Evolutionary conservation across 2,113 vertebrate genomes (phyloP), one percentile per base, ranked within the genome.

Genomic region (Callithrix jacchus): DNA sequence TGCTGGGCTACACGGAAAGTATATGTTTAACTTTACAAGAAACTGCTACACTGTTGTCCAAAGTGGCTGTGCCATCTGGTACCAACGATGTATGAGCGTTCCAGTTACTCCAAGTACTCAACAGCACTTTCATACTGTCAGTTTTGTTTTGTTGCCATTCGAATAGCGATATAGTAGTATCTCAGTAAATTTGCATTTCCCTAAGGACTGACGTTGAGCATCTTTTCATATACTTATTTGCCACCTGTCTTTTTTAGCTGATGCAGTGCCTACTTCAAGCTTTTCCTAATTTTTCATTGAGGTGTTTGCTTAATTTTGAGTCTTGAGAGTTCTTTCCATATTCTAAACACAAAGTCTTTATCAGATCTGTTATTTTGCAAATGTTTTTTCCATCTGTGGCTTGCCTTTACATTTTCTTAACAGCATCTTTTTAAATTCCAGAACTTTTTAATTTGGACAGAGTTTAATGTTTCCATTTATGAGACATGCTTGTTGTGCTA

Each of bases 361-460:
- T 77, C 61, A 94, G 42, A 56, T 56, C 27, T 66, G 6, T 79
- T 80, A 76, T 83, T 86, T 89, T 82, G 27, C 20, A 87, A 54
- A 64, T 70, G n/a, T 21, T 66, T 87, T n/a, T 23, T 74, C 61
- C 68, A 27, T n/a, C 40, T 40, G n/a, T 74, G 42, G 17, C 23
- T 93, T 87, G 9, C 32, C 8, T 80, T 86, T 88, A 49, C 9
- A 54, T 86, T 93, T 92, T 42, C 40, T 84, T 35, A 54, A 52
- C 1, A 92, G 18, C 17, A 20, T 40, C 20, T 73, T 91, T 83
- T 52, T 8, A 86, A 94, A 80, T 81, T 73, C 54, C 42, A 82
- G n/a, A 80, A 42, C 30, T 16, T 76, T 93, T 94, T 76, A 81
- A 85, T 92, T 70, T 71, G 86, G 66, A 54, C 87, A 58, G 86